Evolutionary conservation across 64 coral and sea anemone species (phyloP).

Genomic region (Anthopleura sola): DNA sequence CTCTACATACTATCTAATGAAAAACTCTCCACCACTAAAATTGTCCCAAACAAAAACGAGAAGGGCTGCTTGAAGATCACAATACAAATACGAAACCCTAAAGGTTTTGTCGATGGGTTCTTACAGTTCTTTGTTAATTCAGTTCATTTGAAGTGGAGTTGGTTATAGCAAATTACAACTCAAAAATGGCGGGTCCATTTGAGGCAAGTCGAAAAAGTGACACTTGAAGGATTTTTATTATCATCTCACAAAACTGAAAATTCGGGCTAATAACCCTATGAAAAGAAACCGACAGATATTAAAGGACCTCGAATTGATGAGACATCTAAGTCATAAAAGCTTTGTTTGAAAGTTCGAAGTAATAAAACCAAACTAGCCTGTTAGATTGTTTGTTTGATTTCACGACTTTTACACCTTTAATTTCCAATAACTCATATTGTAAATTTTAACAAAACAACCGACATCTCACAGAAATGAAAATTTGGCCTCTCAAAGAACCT

Average conservation of each 20-base stretch:
- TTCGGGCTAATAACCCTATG: slow-evolving; percentile 29
- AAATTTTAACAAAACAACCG: slow-evolving; percentile 24
- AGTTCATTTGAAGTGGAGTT: not conserved
- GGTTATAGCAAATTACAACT: not conserved
- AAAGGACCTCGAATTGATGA: slow-evolving; percentile 10
- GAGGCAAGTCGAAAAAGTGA: not conserved
- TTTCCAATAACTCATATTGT: not conserved
- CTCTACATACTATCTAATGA: not conserved
- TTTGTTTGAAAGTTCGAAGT: not conserved
- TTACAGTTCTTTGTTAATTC: slow-evolving; percentile 10
- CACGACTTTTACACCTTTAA: slow-evolving; percentile 14
- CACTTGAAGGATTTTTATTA: slow-evolving; percentile 15
- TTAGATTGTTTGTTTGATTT: slow-evolving; percentile 6
- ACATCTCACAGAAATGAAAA: not conserved
- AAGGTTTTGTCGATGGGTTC: not conserved
- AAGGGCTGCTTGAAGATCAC: not conserved
- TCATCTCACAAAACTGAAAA: slow-evolving; percentile 45
- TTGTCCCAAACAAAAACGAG: not conserved
- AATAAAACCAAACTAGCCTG: slow-evolving; percentile 7
- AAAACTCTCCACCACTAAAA: not conserved
- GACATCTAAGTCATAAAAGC: not conserved
- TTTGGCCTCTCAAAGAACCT: slow-evolving; percentile 11
- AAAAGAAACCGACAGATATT: slow-evolving; percentile 30
- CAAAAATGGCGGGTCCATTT: not conserved
- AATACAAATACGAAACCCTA: not conserved